Conservation (phyloP, 2,113 vertebrate species). For the Eira barbara region DNA sequence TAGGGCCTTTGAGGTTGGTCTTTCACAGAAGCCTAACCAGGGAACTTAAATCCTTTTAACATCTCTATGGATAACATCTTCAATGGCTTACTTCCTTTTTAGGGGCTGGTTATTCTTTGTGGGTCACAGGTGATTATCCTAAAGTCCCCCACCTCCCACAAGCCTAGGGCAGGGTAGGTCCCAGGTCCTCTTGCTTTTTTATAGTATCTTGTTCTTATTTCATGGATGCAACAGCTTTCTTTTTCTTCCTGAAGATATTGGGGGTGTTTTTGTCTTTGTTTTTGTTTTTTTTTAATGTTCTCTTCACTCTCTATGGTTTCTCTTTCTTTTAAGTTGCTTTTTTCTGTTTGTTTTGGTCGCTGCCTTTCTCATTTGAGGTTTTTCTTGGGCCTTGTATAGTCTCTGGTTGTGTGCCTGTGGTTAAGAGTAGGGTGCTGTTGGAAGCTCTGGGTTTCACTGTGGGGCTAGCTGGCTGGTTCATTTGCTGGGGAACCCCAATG, state of each 20-base stretch:
- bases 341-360: background rate
- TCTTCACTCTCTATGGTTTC: background rate
- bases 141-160: too few species aligned
- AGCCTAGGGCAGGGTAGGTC: too few species aligned
- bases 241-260: background rate
- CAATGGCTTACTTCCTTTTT: too few species aligned
- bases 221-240: background rate
- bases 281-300: background rate
- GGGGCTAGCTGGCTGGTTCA: background rate
- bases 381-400: background rate
- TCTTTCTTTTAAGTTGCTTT: background rate
- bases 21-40: too few species aligned
- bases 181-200: background rate
- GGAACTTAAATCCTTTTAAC: too few species aligned
- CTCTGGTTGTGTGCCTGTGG: background rate
- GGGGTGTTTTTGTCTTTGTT: background rate
- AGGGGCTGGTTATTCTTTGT: too few species aligned
- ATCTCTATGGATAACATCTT: too few species aligned
- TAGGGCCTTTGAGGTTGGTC: too few species aligned
- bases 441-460: background rate
- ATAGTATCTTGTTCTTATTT: background rate
- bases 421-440: background rate
- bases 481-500: background rate
- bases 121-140: too few species aligned
- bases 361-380: background rate